A percentile compares a stretch with the other conserved stretches of the same genome.
Conservation (phyloP, 1,140 invertebrate species). For the Heliconius melpomene region DNA sequence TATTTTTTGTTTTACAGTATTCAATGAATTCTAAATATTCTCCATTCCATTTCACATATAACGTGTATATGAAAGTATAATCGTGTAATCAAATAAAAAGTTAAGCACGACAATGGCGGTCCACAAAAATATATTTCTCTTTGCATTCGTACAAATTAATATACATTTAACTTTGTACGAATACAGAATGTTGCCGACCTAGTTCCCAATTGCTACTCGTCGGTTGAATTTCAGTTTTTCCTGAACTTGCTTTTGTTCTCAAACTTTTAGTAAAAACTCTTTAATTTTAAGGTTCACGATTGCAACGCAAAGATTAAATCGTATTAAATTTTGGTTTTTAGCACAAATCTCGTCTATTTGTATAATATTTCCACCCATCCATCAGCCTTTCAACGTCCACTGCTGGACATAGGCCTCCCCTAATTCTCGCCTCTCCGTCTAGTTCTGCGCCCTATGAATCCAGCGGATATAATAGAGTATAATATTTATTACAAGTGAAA, state of each 20-base stretch:
- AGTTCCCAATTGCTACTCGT: constrained; percentile 34
- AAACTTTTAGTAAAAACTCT: constrained; percentile 32
- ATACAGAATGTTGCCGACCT: constrained; percentile 32
- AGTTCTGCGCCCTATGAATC: too few relatives aligned
- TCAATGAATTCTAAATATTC: neutral
- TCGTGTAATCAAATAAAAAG: neutral
- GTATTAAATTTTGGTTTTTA: neutral
- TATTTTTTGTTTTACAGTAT: too few relatives aligned
- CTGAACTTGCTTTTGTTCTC: constrained; percentile 38
- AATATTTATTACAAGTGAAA: too few relatives aligned
- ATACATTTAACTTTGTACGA: constrained; percentile 30
- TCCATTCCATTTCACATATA: neutral
- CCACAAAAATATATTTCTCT: constrained; percentile 7
- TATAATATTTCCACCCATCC: too few relatives aligned
- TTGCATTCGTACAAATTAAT: constrained; percentile 27
- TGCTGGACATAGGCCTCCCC: too few relatives aligned
- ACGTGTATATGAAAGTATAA: neutral
- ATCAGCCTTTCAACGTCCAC: too few relatives aligned
- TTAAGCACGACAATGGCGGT: constrained; percentile 7
- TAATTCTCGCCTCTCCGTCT: too few relatives aligned
- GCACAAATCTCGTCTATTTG: neutral
- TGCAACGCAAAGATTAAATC: constrained; percentile 29
- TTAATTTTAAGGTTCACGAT: constrained; percentile 36
- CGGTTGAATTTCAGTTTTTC: constrained; percentile 30
- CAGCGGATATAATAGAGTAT: too few relatives aligned